Percentiles rank a stretch among this genome's conserved stretches.
Conservation (phyloP, 2,113 vertebrate species). For the Lamprotornis superbus region DNA sequence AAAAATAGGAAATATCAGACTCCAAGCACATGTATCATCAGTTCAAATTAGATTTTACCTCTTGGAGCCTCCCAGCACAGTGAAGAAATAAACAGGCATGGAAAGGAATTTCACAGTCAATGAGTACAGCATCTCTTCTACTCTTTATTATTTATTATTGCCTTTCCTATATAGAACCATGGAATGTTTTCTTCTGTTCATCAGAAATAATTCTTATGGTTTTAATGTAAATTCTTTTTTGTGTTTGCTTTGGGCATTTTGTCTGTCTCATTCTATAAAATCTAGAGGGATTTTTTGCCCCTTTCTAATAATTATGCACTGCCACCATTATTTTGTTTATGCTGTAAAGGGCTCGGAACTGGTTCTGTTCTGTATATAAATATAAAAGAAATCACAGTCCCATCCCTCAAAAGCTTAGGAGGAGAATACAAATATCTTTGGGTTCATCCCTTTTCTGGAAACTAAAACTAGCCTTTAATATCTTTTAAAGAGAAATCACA, state of each 20-base stretch:
- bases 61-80: background rate
- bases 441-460: background rate
- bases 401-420: background rate
- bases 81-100: background rate
- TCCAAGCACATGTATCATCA: background rate
- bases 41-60: background rate
- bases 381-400: background rate
- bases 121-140: background rate
- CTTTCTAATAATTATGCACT: background rate
- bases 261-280: background rate
- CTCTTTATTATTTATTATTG: background rate
- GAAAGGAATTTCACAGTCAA: background rate
- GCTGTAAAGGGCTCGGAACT: background rate
- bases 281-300: background rate
- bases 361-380: background rate
- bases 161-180: background rate
- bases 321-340: background rate
- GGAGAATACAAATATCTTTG: background rate
- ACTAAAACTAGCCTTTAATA: background rate
- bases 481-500: background rate
- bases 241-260: background rate
- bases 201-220: background rate
- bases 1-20: background rate
- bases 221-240: background rate
- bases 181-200: background rate